These are phyloP conservation scores for Percopsis omiscomaycus DNA, from an alignment of 2,797 vertebrate species.

Conservation along the genomic window DNA sequence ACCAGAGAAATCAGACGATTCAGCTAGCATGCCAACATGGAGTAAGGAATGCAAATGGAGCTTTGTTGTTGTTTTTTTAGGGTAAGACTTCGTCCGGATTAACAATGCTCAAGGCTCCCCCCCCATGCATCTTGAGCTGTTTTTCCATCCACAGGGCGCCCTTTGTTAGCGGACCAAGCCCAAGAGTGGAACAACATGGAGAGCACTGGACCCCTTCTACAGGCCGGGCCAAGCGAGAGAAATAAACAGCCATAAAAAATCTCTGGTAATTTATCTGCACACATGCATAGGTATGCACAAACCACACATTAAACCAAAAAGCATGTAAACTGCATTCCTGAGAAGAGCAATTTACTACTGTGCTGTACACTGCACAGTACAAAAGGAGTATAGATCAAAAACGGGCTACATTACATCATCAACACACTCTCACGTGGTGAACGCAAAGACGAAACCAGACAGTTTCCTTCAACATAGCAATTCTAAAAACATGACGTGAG, in stretches of 20 bases:
- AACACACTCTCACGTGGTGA: constrained; percentile 29
- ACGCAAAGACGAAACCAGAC: constrained; percentile 32
- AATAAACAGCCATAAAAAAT: constrained; percentile 39
- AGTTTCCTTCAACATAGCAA: constrained; percentile 16
- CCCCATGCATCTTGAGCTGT: constrained; percentile 42
- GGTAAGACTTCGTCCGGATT: constrained; percentile 56
- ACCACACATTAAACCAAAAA: not conserved
- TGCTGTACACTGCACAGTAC: constrained; percentile 38
- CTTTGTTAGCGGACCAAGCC: constrained; percentile 72
- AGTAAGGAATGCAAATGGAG: constrained; percentile 60
- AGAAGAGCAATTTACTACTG: constrained; percentile 1
- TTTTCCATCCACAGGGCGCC: constrained; percentile 67
- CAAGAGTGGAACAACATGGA: constrained; percentile 42
- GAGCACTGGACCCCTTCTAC: constrained; percentile 54
- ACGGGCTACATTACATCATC: constrained; percentile 47
- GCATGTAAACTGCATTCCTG: not conserved
- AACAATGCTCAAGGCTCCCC: constrained; percentile 60
- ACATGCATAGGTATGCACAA: constrained; percentile 3
- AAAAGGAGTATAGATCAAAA: constrained; percentile 6
- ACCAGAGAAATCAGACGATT: constrained; percentile 37
- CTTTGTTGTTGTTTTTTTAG: constrained; percentile 59
- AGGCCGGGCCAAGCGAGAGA: constrained; percentile 43
- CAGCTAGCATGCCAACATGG: constrained; percentile 37
- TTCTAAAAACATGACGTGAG: constrained; percentile 1
- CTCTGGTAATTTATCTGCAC: constrained; percentile 34